Conservation (phyloP, 2,888 invertebrate genomes). For the Neocrepidodera transversa region DNA sequence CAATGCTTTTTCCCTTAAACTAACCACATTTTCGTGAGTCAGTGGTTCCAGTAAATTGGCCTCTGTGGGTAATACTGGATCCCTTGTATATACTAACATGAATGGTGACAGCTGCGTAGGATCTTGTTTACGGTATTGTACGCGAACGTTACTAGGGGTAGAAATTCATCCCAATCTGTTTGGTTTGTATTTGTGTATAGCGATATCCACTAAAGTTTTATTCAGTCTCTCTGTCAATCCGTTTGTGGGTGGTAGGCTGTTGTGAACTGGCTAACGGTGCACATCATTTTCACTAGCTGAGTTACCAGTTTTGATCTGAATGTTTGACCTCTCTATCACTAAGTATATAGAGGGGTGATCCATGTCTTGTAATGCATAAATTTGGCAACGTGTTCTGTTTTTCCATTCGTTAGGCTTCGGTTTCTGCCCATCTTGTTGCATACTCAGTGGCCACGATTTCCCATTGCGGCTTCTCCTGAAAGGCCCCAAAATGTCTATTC, state of each 20-base stretch:
- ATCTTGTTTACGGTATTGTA: slow-evolving; percentile 43
- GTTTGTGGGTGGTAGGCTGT: too few relatives aligned
- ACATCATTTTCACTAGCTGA: not conserved
- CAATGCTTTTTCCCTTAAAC: too few relatives aligned
- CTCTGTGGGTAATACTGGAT: slow-evolving; percentile 23
- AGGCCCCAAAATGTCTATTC: slow-evolving; percentile 28
- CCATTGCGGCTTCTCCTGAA: too few relatives aligned
- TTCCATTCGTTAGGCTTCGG: slow-evolving; percentile 37
- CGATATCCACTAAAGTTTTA: too few relatives aligned
- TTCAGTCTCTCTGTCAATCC: too few relatives aligned
- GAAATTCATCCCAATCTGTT: too few relatives aligned
- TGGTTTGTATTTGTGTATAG: too few relatives aligned
- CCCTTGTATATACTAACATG: too few relatives aligned
- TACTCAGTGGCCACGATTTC: too few relatives aligned
- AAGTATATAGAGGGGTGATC: slow-evolving; percentile 24
- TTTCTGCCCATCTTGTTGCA: too few relatives aligned
- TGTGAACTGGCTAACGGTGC: too few relatives aligned
- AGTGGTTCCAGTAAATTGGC: not conserved
- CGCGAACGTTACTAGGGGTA: slow-evolving; percentile 38
- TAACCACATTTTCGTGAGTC: not conserved
- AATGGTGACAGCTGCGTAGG: slow-evolving; percentile 27
- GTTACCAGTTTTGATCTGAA: slow-evolving; percentile 33
- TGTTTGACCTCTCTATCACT: slow-evolving; percentile 33
- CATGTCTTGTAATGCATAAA: slow-evolving; percentile 35
- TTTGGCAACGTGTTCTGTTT: slow-evolving; percentile 37